Conservation (phyloP, 2,797 vertebrate species). For the Anolis apletophallus region DNA sequence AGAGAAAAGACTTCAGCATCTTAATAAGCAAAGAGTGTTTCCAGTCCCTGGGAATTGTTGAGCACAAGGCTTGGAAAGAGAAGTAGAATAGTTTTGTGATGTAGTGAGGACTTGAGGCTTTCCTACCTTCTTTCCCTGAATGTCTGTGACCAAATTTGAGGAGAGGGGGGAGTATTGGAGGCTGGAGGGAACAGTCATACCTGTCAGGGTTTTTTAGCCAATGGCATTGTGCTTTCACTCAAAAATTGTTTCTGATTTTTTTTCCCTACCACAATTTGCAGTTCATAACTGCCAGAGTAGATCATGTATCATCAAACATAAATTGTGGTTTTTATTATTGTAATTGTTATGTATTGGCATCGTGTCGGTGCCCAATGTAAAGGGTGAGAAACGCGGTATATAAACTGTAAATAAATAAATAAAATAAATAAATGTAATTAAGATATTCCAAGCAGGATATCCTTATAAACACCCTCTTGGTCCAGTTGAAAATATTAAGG, state of each 20-base stretch:
- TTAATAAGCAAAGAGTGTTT: constrained; percentile 63
- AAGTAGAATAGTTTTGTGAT: constrained; percentile 44
- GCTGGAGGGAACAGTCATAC: constrained; percentile 27
- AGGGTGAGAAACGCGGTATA: no score
- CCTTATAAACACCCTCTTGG: constrained; percentile 39
- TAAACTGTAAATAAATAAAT: no score
- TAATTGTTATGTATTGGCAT: no score
- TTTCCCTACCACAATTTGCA: constrained; percentile 24
- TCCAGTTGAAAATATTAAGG: constrained; percentile 23
- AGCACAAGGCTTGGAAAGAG: constrained; percentile 41
- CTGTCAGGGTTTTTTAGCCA: constrained; percentile 58
- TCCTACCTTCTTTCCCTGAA: constrained; percentile 53
- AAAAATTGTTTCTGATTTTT: constrained; percentile 47
- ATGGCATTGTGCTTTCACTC: constrained; percentile 49
- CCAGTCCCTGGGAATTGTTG: constrained; percentile 55
- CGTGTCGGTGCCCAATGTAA: no score
- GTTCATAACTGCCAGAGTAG: constrained; percentile 46
- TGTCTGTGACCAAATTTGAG: constrained; percentile 35
- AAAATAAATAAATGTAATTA: no score
- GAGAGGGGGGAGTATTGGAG: not conserved
- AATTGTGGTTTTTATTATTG: no score
- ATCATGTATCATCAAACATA: no score
- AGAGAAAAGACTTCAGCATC: constrained; percentile 60
- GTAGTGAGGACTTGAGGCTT: not conserved
- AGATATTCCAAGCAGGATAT: constrained; percentile 46